A percentile compares a stretch with the other conserved stretches of the same genome.
phyloP scores from a whole-genome alignment of 2,888 invertebrate species.

The Dryococelus australis region DNA sequence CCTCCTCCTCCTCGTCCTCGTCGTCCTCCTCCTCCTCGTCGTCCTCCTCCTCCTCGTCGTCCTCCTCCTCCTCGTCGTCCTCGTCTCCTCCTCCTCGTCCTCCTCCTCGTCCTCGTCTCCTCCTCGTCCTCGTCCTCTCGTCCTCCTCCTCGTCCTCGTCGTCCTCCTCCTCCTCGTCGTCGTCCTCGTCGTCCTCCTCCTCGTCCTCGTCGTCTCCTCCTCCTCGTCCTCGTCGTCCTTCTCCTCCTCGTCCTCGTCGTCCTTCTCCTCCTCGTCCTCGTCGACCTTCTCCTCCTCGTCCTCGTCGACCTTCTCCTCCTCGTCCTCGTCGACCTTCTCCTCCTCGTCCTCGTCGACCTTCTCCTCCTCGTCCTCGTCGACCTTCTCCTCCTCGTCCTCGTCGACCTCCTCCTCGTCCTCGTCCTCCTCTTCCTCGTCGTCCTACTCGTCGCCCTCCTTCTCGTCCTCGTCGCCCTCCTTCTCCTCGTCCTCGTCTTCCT shows the following conservation, averaged over 20 bases:
- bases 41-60: neutral
- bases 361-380: neutral
- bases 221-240: neutral
- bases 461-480: too few relatives aligned
- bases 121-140: neutral
- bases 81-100: neutral
- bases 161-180: neutral
- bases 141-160: neutral
- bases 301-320: too few relatives aligned
- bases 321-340: too few relatives aligned
- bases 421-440: neutral
- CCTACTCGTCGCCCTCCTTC: neutral
- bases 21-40: neutral
- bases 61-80: neutral
- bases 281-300: too few relatives aligned
- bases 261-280: neutral
- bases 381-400: too few relatives aligned
- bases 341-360: too few relatives aligned
- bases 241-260: too few relatives aligned
- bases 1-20: constrained; percentile 17
- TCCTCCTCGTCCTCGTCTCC: too few relatives aligned
- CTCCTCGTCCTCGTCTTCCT: too few relatives aligned
- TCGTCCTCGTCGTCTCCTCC: neutral
- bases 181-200: neutral
- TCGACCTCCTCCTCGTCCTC: neutral